Base-by-base conservation (phyloP, 2,113 vertebrate genomes). In the Suncus etruscus region DNA sequence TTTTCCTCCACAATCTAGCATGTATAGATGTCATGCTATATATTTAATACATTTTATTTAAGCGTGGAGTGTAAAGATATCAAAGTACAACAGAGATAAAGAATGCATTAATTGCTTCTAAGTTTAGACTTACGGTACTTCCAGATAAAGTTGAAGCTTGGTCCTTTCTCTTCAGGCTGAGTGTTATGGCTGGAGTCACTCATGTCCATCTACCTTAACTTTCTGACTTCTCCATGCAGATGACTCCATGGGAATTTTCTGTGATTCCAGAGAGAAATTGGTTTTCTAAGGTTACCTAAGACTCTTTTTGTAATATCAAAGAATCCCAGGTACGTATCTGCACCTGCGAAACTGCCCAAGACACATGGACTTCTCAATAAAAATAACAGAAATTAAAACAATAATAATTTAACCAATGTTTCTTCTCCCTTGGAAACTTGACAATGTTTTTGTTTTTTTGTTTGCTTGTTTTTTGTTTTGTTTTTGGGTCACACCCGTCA, bases 11-110 rank as follows among this genome's bases (percentile, higher is more conserved):
- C 65, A 45, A 8, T 39, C 11, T 1, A 14, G 51, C 48, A 27
- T 25, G 77, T 48, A 29, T 8, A 91, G 70, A 72, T 18, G 51
- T 3, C 10, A 11, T 47, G 15, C 3, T 68, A 29, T 61, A 68
- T 50, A 83, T 31, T 54, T 69, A 83, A 58, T n/a, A 58, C 74
- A 29, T 24, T 73, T 83, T 78, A 51, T 14, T 45, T 83, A 86
- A 39, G 8, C 20, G 63, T 47, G 70, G 18, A 18, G 29, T 31
- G 68, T 31, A 68, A 92, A 90, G 15, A 12, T 74, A 68, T 16
- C 20, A 61, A 0, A 45, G 4, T 65, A 72, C 69, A 58, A 70
- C 25, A 24, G 3, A 14, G 25, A 22, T 54, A 27, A 92, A 70
- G 10, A 58, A 51, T 8, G 73, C 18, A 18, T 31, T 48, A 63